Percentiles rank a stretch among this genome's conserved stretches.
Conservation (phyloP, 1,140 invertebrate species). For the Lordiphosa collinella region DNA sequence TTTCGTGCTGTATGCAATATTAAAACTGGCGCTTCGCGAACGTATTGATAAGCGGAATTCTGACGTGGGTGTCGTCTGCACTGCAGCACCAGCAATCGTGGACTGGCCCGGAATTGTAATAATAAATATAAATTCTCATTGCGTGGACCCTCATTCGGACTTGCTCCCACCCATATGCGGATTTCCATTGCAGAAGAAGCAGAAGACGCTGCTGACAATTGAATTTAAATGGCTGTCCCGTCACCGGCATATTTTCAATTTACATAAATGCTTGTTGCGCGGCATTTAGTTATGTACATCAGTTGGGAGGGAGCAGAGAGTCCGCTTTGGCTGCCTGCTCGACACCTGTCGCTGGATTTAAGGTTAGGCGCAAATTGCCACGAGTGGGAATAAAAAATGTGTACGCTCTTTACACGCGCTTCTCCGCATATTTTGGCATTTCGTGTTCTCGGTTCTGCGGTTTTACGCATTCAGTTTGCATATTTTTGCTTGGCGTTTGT, state of each 20-base stretch:
- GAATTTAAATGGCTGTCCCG: slow-evolving; percentile 66
- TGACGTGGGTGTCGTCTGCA: slow-evolving; percentile 18
- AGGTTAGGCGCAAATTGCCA: slow-evolving; percentile 53
- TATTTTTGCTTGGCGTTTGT: slow-evolving; percentile 58
- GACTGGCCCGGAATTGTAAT: slow-evolving; percentile 52
- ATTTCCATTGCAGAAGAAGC: slow-evolving; percentile 37
- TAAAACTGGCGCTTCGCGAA: slow-evolving; percentile 10
- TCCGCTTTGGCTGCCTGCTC: not conserved
- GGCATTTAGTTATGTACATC: slow-evolving; percentile 54
- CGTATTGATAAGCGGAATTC: slow-evolving; percentile 40
- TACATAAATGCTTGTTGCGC: slow-evolving; percentile 75
- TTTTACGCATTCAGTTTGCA: slow-evolving; percentile 61
- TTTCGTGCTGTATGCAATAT: too few species aligned
- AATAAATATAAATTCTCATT: slow-evolving; percentile 66
- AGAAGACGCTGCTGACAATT: slow-evolving; percentile 56
- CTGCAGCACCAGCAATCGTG: slow-evolving; percentile 39
- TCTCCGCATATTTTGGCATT: slow-evolving; percentile 29
- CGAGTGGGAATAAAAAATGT: slow-evolving; percentile 28
- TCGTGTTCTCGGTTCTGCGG: slow-evolving; percentile 19
- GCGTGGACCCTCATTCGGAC: slow-evolving; percentile 35
- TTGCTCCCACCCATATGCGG: slow-evolving; percentile 14
- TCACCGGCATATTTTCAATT: slow-evolving; percentile 72
- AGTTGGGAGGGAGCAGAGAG: not conserved
- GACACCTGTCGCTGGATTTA: slow-evolving; percentile 45
- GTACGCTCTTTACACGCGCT: slow-evolving; percentile 58